phyloP scores from a whole-genome alignment of 1,140 invertebrate genomes.

The Cotesia typhae region DNA sequence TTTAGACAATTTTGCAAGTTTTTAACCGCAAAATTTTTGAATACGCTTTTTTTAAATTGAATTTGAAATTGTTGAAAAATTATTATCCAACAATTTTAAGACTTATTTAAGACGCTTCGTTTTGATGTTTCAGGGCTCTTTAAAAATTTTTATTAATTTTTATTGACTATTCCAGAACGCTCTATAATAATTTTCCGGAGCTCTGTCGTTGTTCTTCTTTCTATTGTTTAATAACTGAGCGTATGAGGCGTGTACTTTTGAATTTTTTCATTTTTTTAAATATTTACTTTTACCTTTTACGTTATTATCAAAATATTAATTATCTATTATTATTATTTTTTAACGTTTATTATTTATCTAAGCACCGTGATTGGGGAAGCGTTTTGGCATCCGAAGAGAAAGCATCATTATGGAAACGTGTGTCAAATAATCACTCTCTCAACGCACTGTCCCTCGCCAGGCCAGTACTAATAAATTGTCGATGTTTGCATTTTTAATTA shows the following conservation, averaged over 20 bases:
- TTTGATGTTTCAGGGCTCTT: too few relatives aligned
- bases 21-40: too few relatives aligned
- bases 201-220: too few relatives aligned
- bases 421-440: slow-evolving; percentile 84
- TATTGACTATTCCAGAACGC: too few relatives aligned
- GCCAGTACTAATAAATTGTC: slow-evolving; percentile 69
- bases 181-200: too few relatives aligned
- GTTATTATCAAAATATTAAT: neutral
- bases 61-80: too few relatives aligned
- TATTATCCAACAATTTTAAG: too few relatives aligned
- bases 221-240: too few relatives aligned
- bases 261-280: slow-evolving; percentile 1
- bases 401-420: slow-evolving; percentile 86
- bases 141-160: too few relatives aligned
- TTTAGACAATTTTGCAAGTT: too few relatives aligned
- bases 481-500: slow-evolving; percentile 8
- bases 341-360: slow-evolving; percentile 43
- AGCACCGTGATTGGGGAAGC: slow-evolving; percentile 90
- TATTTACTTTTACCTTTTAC: neutral
- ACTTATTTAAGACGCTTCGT: too few relatives aligned
- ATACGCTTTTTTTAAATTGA: too few relatives aligned
- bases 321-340: slow-evolving; percentile 11
- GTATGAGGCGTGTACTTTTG: neutral
- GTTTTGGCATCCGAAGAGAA: slow-evolving; percentile 82
- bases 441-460: slow-evolving; percentile 87